Base-by-base conservation (phyloP, 2,113 vertebrate species). In the Engraulis encrasicolus region DNA sequence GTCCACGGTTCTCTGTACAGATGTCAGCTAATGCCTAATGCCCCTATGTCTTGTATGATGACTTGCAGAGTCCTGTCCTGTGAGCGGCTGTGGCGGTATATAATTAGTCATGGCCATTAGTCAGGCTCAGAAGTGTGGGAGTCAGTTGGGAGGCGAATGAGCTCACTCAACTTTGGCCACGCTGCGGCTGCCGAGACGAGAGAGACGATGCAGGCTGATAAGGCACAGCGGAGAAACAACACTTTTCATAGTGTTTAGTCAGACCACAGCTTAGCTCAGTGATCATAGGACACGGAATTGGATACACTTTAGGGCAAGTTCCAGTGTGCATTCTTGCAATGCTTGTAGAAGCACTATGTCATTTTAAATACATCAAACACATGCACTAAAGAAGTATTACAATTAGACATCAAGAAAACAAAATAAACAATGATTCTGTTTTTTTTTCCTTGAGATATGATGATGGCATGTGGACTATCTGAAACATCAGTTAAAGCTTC, bases 311-410 rank as follows among this genome's bases (percentile, higher is more conserved):
- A 74, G 17, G 31, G 27, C 27, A 74, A 34, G 14, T 31, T 34
- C 66, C 27, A 34, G 27, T 34, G 27, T 74, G 31, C 34, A n/a
- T 31, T 74, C 31, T 74, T 74, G 66, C 66, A 74, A 74, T 74
- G 66, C 66, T n/a, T 74, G 27, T 74, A n/a, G 27, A 27, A 74
- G 66, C 66, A 74, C 34, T 74, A 74, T 74, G 66, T 74, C 66
- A 36, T 74, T 74, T n/a, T 27, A 74, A 19, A 31, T 34, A 74
- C 31, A 27, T 74, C 12, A 74, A 74, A 12, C n/a, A 74, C 66
- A 74, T 74, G 66, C 66, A 74, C 66, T 74, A 2, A 18, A n/a
- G n/a, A n/a, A n/a, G n/a, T 48, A 79, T 81, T n/a, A 52, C 40
- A 38, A 78, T 83, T 77, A 36, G 18, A 36, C 66, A 5, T 27